Evolutionary conservation across 37 sponge, comb jelly and placozoan species (phyloP).

Genomic region (Halisarca cf. caerulea): DNA sequence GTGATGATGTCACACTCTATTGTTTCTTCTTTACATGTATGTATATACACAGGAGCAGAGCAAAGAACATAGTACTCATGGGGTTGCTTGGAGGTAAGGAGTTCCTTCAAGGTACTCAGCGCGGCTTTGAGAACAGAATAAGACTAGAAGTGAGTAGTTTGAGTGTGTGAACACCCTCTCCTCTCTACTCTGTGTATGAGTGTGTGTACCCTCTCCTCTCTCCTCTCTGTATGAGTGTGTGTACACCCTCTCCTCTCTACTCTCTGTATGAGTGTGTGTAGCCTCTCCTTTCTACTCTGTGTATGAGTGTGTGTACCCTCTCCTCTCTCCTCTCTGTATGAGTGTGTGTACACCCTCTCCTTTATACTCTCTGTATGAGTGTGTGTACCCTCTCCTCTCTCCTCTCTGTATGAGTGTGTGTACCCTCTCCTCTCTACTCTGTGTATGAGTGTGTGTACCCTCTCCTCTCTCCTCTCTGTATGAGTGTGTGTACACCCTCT

Average conservation of each 20-base stretch:
- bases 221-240: neutral
- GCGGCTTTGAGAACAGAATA: slow-evolving; percentile 67
- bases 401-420: too few relatives aligned
- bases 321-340: too few relatives aligned
- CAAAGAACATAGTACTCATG: slow-evolving; percentile 82
- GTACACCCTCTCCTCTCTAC: neutral
- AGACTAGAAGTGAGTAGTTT: slow-evolving; percentile 39
- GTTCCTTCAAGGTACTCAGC: slow-evolving; percentile 67
- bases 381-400: too few relatives aligned
- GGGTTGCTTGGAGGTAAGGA: slow-evolving; percentile 81
- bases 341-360: neutral
- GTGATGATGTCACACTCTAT: too few relatives aligned
- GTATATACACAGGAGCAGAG: slow-evolving; percentile 57
- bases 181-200: neutral
- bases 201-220: slow-evolving; percentile 9
- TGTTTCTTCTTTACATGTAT: neutral
- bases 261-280: slow-evolving; percentile 17
- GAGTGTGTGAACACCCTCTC: neutral
- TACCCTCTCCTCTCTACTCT: too few relatives aligned
- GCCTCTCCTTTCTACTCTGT: neutral
- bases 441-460: too few relatives aligned
- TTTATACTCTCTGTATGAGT: too few relatives aligned
- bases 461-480: too few relatives aligned
- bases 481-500: too few relatives aligned
- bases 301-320: slow-evolving; percentile 12